These are phyloP conservation scores for Botia kubotai DNA, from an alignment of 2,797 vertebrate genomes.

Conservation along the genomic window DNA sequence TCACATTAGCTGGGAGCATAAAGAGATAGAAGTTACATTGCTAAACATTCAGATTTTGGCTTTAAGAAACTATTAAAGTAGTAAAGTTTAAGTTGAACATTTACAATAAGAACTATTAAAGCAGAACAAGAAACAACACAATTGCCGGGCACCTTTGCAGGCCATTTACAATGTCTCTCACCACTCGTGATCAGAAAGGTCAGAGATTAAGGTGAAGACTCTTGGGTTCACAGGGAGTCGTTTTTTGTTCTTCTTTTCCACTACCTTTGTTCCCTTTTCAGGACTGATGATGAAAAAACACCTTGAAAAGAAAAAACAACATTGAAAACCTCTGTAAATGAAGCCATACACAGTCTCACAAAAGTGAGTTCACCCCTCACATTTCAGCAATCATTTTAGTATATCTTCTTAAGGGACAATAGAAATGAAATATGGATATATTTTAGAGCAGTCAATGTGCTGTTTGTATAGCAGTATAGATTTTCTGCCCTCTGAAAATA, in stretches of 20 bases:
- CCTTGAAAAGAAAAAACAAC: no score
- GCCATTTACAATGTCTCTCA: no score
- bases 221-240: no score
- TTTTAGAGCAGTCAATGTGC: not conserved
- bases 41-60: not conserved
- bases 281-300: no score
- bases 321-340: no score
- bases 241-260: no score
- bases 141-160: no score
- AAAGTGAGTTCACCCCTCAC: not conserved
- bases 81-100: not conserved
- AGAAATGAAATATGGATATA: not conserved
- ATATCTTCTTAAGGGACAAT: not conserved
- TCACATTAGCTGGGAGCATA: no score
- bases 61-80: not conserved
- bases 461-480: not conserved
- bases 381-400: not conserved
- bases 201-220: no score
- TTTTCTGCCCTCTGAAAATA: not conserved
- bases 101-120: not conserved
- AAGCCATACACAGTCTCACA: not conserved
- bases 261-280: no score
- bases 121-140: not conserved
- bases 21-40: not conserved
- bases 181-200: no score